Percentiles rank a stretch among this genome's conserved stretches.
phyloP scores from a whole-genome alignment of 2,797 vertebrate species.

The Nannoperca obscura region DNA sequence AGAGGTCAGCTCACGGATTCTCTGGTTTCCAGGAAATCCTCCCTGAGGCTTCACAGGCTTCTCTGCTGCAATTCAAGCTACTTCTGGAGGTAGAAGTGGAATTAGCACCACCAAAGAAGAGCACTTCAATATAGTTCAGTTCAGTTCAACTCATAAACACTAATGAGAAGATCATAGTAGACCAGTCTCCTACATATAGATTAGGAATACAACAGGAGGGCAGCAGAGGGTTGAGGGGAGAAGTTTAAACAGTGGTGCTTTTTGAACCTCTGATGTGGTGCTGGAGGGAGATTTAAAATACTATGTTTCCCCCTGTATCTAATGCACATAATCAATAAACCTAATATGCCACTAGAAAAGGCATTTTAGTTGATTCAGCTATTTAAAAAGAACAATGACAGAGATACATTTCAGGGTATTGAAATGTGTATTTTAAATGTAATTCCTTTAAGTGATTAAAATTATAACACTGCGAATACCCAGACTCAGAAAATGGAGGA shows the following conservation, averaged over 20 bases:
- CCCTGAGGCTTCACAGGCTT: conserved; percentile 7
- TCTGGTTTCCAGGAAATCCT: conserved; percentile 8
- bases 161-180: background rate
- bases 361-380: conserved; percentile 11
- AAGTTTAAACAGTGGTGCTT: background rate
- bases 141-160: background rate
- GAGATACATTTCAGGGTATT: conserved; percentile 5
- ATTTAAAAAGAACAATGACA: background rate
- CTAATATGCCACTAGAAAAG: background rate
- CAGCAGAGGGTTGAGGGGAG: background rate
- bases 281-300: conserved; percentile 6
- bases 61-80: conserved; percentile 16
- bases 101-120: background rate
- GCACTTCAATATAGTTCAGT: background rate
- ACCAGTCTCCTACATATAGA: background rate
- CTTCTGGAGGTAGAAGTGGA: background rate
- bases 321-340: conserved; percentile 7
- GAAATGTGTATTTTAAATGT: background rate
- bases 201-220: background rate
- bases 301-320: background rate
- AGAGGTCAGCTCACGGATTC: conserved; percentile 1
- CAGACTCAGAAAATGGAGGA: background rate
- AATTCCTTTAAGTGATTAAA: too few species aligned
- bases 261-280: background rate
- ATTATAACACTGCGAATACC: background rate